Evolutionary conservation across 2,797 vertebrate species (phyloP), one percentile per base, ranked within the genome.

Genomic region (Oreortyx pictus): DNA sequence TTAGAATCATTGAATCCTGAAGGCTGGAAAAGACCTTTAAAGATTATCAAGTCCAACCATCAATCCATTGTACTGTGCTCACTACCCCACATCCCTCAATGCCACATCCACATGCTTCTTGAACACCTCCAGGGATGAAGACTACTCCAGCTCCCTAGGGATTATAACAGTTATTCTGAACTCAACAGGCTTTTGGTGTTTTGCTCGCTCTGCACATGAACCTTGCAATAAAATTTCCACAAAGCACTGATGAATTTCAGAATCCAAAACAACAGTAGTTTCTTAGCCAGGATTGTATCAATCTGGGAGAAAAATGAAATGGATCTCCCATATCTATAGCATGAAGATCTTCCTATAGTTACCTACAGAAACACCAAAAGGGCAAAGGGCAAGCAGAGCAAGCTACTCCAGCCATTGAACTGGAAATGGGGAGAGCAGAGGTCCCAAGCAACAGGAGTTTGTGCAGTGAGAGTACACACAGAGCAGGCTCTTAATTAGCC

Each of bases 391-490:
- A 71, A 31, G 37, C 10, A 0, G 0, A 5, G 2, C 16, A 5
- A 54, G 11, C 49, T 52, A 5, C 27, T 71, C 41, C 47, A 44
- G 24, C 54, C 43, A 57, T n/a, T 23, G 44, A 74, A 41, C 27
- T 74, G 52, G 46, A 84, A 52, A 47, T 0, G 0, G 8, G 25
- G 5, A 1, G 3, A 35, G 7, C 37, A 60, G 35, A 72, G 13
- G 47, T 10, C 5, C n/a, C 13, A 18, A 60, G 23, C 56, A 60
- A 10, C 35, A 19, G 56, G 25, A 56, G 17, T 9, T 54, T 1
- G 0, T 7, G 41, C 29, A 50, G 46, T 3, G 41, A 71, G 83
- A 13, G 19, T 2, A 3, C 0, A 1, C 25, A 44, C 44, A 65
- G 59, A 71, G 11, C 1, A 3, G 49, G 41, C 35, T 71, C 17